A percentile compares a stretch with the other conserved stretches of the same genome.
phyloP scores from a whole-genome alignment of 1,140 invertebrate species.

The Drosophila teissieri region DNA sequence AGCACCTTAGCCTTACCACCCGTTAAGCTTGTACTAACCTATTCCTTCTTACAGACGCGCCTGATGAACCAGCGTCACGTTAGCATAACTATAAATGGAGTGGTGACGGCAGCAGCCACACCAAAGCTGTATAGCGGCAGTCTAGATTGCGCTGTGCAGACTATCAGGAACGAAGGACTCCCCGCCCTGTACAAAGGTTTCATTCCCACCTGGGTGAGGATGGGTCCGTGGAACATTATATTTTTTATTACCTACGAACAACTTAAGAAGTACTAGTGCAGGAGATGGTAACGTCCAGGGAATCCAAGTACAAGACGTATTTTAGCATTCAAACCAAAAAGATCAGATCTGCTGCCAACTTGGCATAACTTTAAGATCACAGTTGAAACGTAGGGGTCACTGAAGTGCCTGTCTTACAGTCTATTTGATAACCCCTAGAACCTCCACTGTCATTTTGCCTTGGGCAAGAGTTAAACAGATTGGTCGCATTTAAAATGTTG shows the following conservation, averaged over 20 bases:
- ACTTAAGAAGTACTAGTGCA: conserved; percentile 88
- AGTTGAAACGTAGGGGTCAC: conserved; percentile 41
- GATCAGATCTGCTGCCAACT: conserved; percentile 31
- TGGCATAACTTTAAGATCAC: conserved; percentile 41
- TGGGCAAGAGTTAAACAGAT: conserved; percentile 25
- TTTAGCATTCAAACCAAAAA: conserved; percentile 72
- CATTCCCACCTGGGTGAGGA: conserved; percentile 96
- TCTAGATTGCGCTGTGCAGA: conserved; percentile 93
- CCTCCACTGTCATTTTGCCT: conserved; percentile 24
- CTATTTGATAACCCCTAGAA: conserved; percentile 48
- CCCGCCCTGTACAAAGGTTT: conserved; percentile 97
- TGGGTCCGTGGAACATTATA: conserved; percentile 99
- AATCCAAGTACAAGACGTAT: conserved; percentile 64
- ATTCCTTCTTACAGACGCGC: conserved; percentile 88
- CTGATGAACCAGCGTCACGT: conserved; percentile 94
- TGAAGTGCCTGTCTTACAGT: conserved; percentile 53
- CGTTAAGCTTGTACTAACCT: background rate
- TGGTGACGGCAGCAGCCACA: conserved; percentile 80
- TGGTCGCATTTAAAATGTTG: conserved; percentile 53
- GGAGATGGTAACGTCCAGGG: conserved; percentile 2
- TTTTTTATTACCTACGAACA: conserved; percentile 99
- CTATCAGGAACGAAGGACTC: conserved; percentile 88
- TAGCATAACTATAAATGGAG: conserved; percentile 85
- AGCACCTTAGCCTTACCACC: background rate
- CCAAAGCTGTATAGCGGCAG: conserved; percentile 92